Evolutionary conservation across 2,797 vertebrate genomes (phyloP), one percentile per base, ranked within the genome.

Genomic region (Phylloscopus collybita): DNA sequence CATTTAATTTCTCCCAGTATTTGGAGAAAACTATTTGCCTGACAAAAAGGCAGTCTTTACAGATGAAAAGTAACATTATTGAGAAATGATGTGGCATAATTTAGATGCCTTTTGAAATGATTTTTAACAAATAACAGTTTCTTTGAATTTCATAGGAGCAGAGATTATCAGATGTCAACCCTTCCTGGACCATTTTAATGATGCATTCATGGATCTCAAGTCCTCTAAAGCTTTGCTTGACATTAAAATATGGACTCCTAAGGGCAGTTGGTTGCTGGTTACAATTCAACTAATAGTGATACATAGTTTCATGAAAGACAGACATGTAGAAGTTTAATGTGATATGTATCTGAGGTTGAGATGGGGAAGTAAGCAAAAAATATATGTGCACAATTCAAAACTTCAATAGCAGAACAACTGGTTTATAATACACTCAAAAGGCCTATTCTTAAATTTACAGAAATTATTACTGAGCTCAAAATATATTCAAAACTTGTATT

Each of bases 141-240:
- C 51, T 95, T 94, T 96, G 91, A 94, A 95, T 96, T 96, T 94
- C 94, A 85, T 96, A 96, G 95, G 96, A 96, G 95, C 90, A 82
- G 95, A 96, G 93, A 92, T 96, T 94, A 88, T 96, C 89, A 95
- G 92, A 95, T 95, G 95, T 91, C 92, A 96, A 64, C 93, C 82
- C 76, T 18, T 95, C 88, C 94, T 94, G 95, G 94, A 96, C 86
- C 74, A 13, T 95, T 96, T 86, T 94, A 95, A 87, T 96, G 95
- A 92, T 93, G 94, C 92, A 93, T 95, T 95, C 87, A 80, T 94
- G 94, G 92, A 92, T 96, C 85, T 97, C 91, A 82, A 93, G 90
- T 94, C 80, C 92, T 95, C 66, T 97, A 95, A 95, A 96, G 93
- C 93, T 96, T 95, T 96, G 74, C 75, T 96, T 97, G 93, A 84